A percentile compares a stretch with the other conserved stretches of the same genome.
Evolutionary conservation across 64 coral and sea anemone species (phyloP).

Genomic region (Porites australiensis): DNA sequence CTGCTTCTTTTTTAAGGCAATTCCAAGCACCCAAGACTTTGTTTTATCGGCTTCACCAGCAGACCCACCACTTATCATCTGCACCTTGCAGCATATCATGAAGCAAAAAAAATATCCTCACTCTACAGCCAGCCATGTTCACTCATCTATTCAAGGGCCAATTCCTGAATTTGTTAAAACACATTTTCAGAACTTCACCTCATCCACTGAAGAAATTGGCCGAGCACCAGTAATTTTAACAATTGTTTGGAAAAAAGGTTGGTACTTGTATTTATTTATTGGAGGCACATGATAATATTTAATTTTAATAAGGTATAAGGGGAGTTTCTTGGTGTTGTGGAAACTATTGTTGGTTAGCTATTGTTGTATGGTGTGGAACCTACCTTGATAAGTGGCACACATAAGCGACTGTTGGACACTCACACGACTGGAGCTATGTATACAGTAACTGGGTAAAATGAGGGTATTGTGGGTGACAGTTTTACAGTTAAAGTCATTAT

Average conservation of each 20-base stretch:
- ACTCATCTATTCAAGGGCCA: constrained; percentile 68
- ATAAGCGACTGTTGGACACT: too few species aligned
- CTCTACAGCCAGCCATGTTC: constrained; percentile 68
- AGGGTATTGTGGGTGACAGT: too few species aligned
- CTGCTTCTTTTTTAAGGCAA: constrained; percentile 26
- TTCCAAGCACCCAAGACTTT: constrained; percentile 69
- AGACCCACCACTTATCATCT: constrained; percentile 84
- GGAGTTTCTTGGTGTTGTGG: too few species aligned
- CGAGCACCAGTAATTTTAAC: constrained; percentile 62
- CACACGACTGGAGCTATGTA: too few species aligned
- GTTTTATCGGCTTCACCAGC: constrained; percentile 87
- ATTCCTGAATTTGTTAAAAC: constrained; percentile 41
- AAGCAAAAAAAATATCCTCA: constrained; percentile 61
- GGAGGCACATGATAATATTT: too few species aligned
- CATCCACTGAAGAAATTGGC: background rate
- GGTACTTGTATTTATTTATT: background rate
- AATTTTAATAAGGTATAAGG: too few species aligned
- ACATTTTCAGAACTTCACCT: constrained; percentile 45
- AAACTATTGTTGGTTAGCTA: too few species aligned
- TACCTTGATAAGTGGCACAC: too few species aligned
- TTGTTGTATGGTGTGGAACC: too few species aligned
- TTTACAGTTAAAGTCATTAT: too few species aligned
- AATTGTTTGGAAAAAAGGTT: constrained; percentile 95
- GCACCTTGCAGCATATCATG: constrained; percentile 74
- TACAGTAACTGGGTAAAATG: too few species aligned